These are phyloP conservation scores for Chaetops frenatus DNA, from an alignment of 2,113 vertebrate genomes.

Conservation along the genomic window DNA sequence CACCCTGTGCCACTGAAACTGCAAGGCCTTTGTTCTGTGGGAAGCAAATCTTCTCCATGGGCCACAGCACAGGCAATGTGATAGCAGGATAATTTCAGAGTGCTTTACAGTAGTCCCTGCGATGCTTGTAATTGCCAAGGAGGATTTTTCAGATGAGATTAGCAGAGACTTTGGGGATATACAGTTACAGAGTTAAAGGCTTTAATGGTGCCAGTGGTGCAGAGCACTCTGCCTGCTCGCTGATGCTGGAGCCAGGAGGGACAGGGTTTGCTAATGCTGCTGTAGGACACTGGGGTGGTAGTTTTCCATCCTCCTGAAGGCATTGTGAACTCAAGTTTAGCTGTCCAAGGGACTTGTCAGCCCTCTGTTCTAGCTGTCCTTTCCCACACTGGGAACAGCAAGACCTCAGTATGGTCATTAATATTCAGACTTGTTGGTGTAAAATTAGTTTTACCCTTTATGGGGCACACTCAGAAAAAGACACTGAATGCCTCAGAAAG, in stretches of 20 bases:
- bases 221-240: neutral
- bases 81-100: neutral
- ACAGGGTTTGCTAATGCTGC: neutral
- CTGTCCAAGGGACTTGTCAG: neutral
- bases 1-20: neutral
- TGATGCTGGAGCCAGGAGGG: neutral
- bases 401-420: neutral
- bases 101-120: neutral
- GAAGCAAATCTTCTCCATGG: neutral
- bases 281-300: neutral
- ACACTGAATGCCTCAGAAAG: neutral
- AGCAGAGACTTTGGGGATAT: neutral
- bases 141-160: neutral
- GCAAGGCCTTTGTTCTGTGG: neutral
- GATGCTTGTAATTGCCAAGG: neutral
- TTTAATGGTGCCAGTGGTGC: neutral
- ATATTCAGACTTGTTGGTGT: neutral
- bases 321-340: neutral
- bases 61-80: neutral
- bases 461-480: neutral
- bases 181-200: neutral
- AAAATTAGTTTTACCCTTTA: neutral
- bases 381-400: neutral
- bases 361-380: neutral
- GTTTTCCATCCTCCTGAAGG: neutral